Base-by-base conservation (phyloP, 2,113 vertebrate species). In the Myocastor coypus region DNA sequence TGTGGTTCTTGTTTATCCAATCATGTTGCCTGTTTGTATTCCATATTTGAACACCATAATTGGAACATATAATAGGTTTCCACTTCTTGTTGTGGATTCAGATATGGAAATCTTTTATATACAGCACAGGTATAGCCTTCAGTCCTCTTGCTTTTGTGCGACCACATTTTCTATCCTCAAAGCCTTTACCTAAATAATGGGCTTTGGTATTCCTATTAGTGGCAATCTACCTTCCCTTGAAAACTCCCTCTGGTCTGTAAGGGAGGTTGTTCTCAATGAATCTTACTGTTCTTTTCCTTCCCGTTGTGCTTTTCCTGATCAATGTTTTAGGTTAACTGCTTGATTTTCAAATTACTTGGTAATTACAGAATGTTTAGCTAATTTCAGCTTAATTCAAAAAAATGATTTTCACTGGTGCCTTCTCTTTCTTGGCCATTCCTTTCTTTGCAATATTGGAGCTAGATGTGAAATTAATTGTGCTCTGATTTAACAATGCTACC, bases 281-380 rank as follows among this genome's bases (percentile, higher is more conserved):
- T 93, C 92, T 89, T 84, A 89, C 80, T 87, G 75, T 69, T 94
- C 85, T 85, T 95, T 61, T 57, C 87, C 94, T 93, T 71, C 77
- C 64, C 17, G 2, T 92, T 8, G 0, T 88, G 84, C 46, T 96
- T 91, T 93, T 52, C 71, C 85, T 89, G 63, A 94, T 92, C 97
- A 97, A 91, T 95, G 92, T 91, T 97, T 97, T 92, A 96, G 78
- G 93, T 85, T 94, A 97, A 89, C 87, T 80, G 84, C 78, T 95
- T 96, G 96, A 95, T 96, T 97, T 97, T 96, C 61, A 97, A 97
- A 97, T 97, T 96, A 95, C 92, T 89, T 95, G 37, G 71, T 83
- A 98, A 97, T 97, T 97, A 97, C 73, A 71, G 95, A 95, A 94
- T 92, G 91, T 97, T 97, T 94, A 83, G 85, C 97, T 98, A 97